phyloP scores from a whole-genome alignment of 2,888 invertebrate genomes.

The Stramonita haemastoma region DNA sequence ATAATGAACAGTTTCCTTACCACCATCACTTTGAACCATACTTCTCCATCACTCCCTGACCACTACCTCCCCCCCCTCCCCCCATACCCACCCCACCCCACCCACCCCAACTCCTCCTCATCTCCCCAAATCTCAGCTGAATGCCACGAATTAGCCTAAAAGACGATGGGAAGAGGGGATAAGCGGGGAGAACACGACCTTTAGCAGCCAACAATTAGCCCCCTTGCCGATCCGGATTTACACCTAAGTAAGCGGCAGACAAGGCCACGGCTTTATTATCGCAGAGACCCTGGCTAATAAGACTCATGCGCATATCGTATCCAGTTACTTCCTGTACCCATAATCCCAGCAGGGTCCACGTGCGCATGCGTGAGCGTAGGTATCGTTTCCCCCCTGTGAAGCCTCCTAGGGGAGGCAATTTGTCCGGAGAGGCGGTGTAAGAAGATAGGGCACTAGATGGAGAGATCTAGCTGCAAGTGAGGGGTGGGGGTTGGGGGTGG shows the following conservation, averaged over 20 bases:
- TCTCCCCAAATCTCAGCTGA: too few species aligned
- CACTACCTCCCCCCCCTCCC: too few species aligned
- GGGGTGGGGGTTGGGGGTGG: too few species aligned
- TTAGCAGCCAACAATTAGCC: background rate
- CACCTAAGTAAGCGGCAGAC: background rate
- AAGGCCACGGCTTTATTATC: background rate
- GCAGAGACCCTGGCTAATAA: background rate
- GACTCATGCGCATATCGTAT: constrained; percentile 3
- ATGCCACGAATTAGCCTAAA: background rate
- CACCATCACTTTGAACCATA: too few species aligned
- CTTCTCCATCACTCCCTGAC: too few species aligned
- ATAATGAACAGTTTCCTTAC: too few species aligned
- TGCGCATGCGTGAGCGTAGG: background rate
- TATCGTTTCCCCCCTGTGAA: background rate
- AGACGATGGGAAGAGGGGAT: too few species aligned
- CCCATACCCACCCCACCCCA: too few species aligned
- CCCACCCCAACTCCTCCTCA: too few species aligned
- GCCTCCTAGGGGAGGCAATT: background rate
- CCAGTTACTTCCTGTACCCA: background rate
- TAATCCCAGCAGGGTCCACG: background rate
- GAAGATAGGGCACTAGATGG: background rate
- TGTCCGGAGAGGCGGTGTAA: background rate
- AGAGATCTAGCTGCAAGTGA: background rate
- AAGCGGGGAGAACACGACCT: background rate
- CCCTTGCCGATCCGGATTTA: background rate